These are phyloP conservation scores for Hemitrygon akajei DNA, from an alignment of 2,797 vertebrate species.

Conservation along the genomic window DNA sequence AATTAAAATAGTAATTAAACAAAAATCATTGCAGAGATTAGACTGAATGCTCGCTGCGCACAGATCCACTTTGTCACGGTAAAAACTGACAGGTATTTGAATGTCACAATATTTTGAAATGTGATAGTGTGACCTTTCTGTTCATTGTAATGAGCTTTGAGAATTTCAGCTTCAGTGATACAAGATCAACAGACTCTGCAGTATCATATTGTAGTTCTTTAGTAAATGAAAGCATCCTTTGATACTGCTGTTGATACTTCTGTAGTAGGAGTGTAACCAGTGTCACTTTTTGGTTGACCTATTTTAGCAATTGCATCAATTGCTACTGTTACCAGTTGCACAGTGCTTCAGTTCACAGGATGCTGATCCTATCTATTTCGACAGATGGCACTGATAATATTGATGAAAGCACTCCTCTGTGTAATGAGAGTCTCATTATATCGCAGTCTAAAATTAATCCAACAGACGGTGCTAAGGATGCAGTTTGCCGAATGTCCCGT, in stretches of 20 bases:
- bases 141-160: not conserved
- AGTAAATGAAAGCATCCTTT: slow-evolving; percentile 24
- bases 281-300: slow-evolving; percentile 15
- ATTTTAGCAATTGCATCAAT: slow-evolving; percentile 22
- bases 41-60: not conserved
- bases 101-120: slow-evolving; percentile 20
- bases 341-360: not conserved
- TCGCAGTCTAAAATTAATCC: slow-evolving; percentile 25
- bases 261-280: not conserved
- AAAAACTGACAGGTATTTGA: not conserved
- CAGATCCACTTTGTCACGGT: not conserved
- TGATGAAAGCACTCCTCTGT: slow-evolving; percentile 18
- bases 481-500: not conserved
- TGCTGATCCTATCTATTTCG: slow-evolving; percentile 3
- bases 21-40: not conserved
- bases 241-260: not conserved
- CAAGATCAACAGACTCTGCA: not conserved
- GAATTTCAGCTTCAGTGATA: not conserved
- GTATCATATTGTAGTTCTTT: not conserved
- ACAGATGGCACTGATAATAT: slow-evolving; percentile 17
- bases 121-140: not conserved
- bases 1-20: not conserved
- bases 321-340: not conserved
- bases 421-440: slow-evolving; percentile 19
- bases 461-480: slow-evolving; percentile 18